Conservation (phyloP, 1,140 invertebrate genomes). For the Cardiocondyla obscurior region DNA sequence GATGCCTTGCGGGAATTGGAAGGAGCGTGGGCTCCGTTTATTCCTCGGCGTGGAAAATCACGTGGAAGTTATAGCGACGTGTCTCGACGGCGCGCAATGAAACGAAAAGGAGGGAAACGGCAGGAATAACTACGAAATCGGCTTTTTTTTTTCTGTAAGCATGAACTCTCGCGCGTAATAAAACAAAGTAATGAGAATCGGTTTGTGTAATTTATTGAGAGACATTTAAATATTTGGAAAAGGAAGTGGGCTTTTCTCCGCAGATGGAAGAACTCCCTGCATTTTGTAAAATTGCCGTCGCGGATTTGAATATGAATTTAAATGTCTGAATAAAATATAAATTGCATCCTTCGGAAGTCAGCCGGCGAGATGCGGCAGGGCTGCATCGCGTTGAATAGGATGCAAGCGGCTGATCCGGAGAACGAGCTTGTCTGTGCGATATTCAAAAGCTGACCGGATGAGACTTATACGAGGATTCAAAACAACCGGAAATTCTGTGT, state of each 20-base stretch:
- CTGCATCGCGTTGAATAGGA: slow-evolving; percentile 52
- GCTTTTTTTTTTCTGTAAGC: not conserved
- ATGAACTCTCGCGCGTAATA: not conserved
- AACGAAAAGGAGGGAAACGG: not conserved
- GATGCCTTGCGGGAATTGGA: not conserved
- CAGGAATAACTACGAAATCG: not conserved
- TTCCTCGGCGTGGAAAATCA: slow-evolving; percentile 1
- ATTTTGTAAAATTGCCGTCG: too few relatives aligned
- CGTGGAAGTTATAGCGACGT: not conserved
- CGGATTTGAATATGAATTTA: not conserved
- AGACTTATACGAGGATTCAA: slow-evolving; percentile 51
- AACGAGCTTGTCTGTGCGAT: slow-evolving; percentile 33
- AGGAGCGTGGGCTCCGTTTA: slow-evolving; percentile 21
- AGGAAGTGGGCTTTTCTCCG: too few relatives aligned
- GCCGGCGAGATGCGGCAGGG: not conserved
- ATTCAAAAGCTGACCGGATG: slow-evolving; percentile 65
- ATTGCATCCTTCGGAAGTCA: slow-evolving; percentile 6
- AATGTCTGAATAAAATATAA: slow-evolving; percentile 1
- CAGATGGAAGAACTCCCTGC: too few relatives aligned
- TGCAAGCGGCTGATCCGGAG: slow-evolving; percentile 57
- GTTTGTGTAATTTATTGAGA: not conserved
- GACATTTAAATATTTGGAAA: too few relatives aligned
- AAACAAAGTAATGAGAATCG: not conserved
- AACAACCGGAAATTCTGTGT: slow-evolving; percentile 57
- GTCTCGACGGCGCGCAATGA: not conserved